Base-by-base conservation (phyloP, 2,888 invertebrate species). In the Ormyrus labotus region DNA sequence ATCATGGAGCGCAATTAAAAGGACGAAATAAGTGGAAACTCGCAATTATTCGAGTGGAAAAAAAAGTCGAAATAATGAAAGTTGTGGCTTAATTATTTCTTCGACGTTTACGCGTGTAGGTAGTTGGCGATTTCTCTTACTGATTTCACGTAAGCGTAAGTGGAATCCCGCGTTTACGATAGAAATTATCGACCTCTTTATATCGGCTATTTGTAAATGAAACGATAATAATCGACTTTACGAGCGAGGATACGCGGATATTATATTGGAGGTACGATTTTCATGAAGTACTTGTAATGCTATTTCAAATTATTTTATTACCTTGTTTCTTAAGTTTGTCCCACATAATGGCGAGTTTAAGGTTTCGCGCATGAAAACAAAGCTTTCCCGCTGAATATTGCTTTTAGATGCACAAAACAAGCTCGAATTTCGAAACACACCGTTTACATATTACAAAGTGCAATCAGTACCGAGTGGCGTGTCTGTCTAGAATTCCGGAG, bases 171-270 rank as follows among this genome's bases (percentile, higher is more conserved):
- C 58, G 45, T 74, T 67, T 58, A 58, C 50, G 67, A 58, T 51
- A 67, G 11, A 58, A 67, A 48, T 72, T 65, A 74, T 74, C 13
- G 58, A 67, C 58, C n/a, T 65, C 45, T 58, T 67, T 50, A 58
- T 58, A 65, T 19, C 57, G 11, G 50, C 58, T 65, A 74, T 67
- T 74, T 58, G 74, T 50, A 58, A 65, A 34, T 50, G 19, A 45
- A 50, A 74, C n/a, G 55, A 57, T 65, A 74, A 65, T 57, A 19
- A 74, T 65, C 50, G n/a, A 65, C 34, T 65, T 74, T 58, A 58
- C 19, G 19, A 19, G 19, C 13, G 0, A 7, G 8, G 50, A 48
- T n/a, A 45, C 3, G 48, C 53, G 9, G 3, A 13, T 10, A 50
- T 58, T 55, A 13, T 64, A 55, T 34, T 5, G 2, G n/a, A 48